A percentile compares a stretch with the other conserved stretches of the same genome.
These are phyloP conservation scores for Drosophila nr. fundita DNA, from an alignment of 2,888 invertebrate genomes.

Conservation along the genomic window DNA sequence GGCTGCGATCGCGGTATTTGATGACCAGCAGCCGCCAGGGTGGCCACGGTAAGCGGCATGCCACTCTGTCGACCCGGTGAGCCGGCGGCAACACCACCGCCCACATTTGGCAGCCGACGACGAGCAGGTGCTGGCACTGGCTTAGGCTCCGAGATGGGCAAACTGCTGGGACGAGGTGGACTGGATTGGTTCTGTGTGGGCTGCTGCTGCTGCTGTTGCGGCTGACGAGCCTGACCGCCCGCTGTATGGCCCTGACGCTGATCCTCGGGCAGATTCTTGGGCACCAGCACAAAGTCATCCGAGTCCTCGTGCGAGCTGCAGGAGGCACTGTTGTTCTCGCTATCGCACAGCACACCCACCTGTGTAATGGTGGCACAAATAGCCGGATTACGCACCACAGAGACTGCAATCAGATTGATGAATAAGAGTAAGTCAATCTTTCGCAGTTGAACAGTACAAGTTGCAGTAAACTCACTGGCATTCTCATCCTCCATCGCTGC, in stretches of 20 bases:
- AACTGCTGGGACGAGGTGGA: slow-evolving; percentile 89
- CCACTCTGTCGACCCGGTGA: slow-evolving; percentile 54
- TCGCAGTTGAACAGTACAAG: background rate
- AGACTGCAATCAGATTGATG: slow-evolving; percentile 79
- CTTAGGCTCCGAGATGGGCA: slow-evolving; percentile 91
- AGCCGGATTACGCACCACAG: slow-evolving; percentile 86
- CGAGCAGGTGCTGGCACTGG: slow-evolving; percentile 88
- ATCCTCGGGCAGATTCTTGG: slow-evolving; percentile 88
- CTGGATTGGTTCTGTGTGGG: slow-evolving; percentile 85
- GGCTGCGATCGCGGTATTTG: slow-evolving; percentile 93
- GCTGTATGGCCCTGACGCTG: slow-evolving; percentile 76
- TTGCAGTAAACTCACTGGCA: slow-evolving; percentile 52
- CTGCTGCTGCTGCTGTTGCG: slow-evolving; percentile 46
- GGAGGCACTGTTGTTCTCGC: slow-evolving; percentile 85
- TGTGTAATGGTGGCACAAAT: slow-evolving; percentile 87
- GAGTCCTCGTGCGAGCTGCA: slow-evolving; percentile 89
- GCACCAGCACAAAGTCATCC: slow-evolving; percentile 93
- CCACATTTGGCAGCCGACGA: slow-evolving; percentile 65
- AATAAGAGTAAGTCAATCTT: background rate
- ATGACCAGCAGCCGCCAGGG: slow-evolving; percentile 74
- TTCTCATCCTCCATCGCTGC: slow-evolving; percentile 77
- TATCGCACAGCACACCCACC: slow-evolving; percentile 86
- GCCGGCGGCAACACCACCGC: slow-evolving; percentile 29
- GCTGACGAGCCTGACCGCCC: slow-evolving; percentile 30
- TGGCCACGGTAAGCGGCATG: slow-evolving; percentile 66